Evolutionary conservation across 1,140 invertebrate genomes (phyloP).

Genomic region (Cyclina sinensis): DNA sequence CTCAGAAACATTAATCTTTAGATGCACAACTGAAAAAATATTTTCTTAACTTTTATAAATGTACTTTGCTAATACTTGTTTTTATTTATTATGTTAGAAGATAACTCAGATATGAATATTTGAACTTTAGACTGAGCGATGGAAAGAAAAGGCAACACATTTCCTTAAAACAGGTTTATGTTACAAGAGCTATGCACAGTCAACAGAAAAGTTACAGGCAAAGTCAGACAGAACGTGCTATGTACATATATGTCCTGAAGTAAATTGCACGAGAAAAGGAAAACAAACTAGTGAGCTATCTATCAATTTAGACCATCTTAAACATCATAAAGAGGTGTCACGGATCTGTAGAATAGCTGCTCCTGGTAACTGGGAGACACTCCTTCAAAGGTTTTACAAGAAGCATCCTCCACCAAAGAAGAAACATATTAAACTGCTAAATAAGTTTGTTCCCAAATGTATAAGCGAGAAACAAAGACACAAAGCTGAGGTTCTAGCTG

Average conservation of each 20-base stretch:
- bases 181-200: not conserved
- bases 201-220: not conserved
- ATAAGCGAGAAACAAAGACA: not conserved
- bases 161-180: not conserved
- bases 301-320: not conserved
- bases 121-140: not conserved
- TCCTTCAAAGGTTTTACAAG: not conserved
- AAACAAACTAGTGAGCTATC: not conserved
- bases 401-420: slow-evolving; percentile 40
- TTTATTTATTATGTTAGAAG: too few species aligned
- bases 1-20: too few species aligned
- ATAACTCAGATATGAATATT: too few species aligned
- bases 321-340: not conserved
- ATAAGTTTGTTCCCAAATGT: slow-evolving; percentile 27
- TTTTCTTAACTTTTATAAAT: too few species aligned
- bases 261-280: not conserved
- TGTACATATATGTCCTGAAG: not conserved
- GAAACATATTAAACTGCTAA: slow-evolving; percentile 23
- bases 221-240: not conserved
- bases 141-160: slow-evolving; percentile 1
- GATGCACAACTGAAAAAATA: too few species aligned
- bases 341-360: not conserved
- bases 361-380: not conserved
- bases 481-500: slow-evolving; percentile 29
- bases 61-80: too few species aligned